Percentiles rank a stretch among this genome's conserved stretches.
Conservation (phyloP, 2,113 vertebrate species). For the Casuarius casuarius region DNA sequence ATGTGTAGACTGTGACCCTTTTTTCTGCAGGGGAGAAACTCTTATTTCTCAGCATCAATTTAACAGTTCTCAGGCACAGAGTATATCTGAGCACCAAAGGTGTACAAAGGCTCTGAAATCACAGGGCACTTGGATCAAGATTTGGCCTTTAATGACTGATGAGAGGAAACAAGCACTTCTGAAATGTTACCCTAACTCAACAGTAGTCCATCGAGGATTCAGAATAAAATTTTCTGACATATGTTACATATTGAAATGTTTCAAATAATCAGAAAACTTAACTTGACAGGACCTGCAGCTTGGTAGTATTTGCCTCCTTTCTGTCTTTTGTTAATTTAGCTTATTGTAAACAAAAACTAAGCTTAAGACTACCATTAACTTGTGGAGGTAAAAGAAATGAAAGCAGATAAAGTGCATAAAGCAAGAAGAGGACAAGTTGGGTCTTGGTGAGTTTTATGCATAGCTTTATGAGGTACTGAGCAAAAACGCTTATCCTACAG, state of each 20-base stretch:
- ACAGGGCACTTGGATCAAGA: background rate
- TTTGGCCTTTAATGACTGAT: background rate
- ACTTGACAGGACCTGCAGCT: background rate
- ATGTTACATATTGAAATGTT: background rate
- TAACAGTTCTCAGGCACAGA: background rate
- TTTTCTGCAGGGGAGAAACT: background rate
- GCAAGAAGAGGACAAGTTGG: background rate
- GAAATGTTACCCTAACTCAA: background rate
- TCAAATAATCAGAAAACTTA: slow-evolving; percentile 22
- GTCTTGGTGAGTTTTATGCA: slow-evolving; percentile 3
- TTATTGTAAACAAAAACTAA: background rate
- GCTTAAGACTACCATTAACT: background rate
- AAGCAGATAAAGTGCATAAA: background rate
- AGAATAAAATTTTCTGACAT: background rate
- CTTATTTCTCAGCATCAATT: background rate
- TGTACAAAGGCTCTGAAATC: background rate
- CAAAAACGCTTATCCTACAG: background rate
- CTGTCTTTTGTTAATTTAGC: background rate
- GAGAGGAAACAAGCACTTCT: background rate
- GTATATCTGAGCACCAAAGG: background rate
- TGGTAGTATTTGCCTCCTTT: background rate
- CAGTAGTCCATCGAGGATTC: background rate
- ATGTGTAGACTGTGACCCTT: fast-evolving
- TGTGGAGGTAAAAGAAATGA: background rate
- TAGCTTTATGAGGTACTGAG: background rate